Evolutionary conservation across 2,797 vertebrate species (phyloP).

Genomic region (Coranthus polyacanthus): DNA sequence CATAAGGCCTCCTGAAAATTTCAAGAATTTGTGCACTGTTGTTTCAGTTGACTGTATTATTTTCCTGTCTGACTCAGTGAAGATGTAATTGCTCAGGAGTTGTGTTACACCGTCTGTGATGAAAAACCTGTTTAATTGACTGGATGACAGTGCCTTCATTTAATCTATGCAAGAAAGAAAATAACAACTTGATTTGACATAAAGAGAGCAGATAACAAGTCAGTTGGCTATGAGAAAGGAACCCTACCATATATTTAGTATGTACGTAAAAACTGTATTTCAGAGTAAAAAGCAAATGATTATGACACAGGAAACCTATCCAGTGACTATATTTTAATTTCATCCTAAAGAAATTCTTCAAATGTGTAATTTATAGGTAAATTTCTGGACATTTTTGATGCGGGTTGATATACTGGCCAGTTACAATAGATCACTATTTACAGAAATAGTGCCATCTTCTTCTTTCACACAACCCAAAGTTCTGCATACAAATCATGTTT

Average conservation of each 20-base stretch:
- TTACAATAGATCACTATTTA: conserved; percentile 24
- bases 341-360: conserved; percentile 58
- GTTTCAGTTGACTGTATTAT: conserved; percentile 16
- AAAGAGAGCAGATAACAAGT: conserved; percentile 15
- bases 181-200: conserved; percentile 11
- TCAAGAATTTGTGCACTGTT: conserved; percentile 11
- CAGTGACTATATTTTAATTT: conserved; percentile 81
- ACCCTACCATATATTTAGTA: conserved; percentile 45
- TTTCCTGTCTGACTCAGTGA: conserved; percentile 31
- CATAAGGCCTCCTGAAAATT: conserved; percentile 36
- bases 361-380: conserved; percentile 54
- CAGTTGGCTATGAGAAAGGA: conserved; percentile 32
- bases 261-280: conserved; percentile 41
- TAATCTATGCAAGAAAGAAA: conserved; percentile 25
- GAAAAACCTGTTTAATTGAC: conserved; percentile 20
- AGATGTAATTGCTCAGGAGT: conserved; percentile 59
- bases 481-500: conserved; percentile 4
- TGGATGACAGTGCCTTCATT: conserved; percentile 29
- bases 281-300: conserved; percentile 34
- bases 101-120: conserved; percentile 32
- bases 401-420: conserved; percentile 37
- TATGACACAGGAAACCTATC: conserved; percentile 87
- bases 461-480: conserved; percentile 20
- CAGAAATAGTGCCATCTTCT: conserved; percentile 8
- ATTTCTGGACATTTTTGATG: conserved; percentile 44